These are phyloP conservation scores for Mythimna albipuncta DNA, from an alignment of 2,888 invertebrate genomes.

Conservation along the genomic window DNA sequence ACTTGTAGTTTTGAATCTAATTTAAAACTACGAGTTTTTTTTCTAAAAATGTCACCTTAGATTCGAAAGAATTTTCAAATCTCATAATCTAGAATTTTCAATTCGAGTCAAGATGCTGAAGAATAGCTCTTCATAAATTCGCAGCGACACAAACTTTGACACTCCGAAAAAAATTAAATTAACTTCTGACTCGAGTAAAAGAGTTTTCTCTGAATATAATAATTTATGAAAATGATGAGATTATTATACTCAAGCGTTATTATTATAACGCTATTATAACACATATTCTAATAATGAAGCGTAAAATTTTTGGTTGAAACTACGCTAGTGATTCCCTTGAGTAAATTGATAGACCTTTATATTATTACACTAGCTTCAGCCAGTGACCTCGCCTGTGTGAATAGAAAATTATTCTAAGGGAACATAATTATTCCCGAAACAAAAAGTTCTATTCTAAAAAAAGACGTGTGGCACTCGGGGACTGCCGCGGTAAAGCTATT, in stretches of 20 bases:
- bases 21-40: neutral
- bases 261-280: slow-evolving; percentile 26
- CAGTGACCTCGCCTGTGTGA: too few species aligned
- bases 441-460: too few species aligned
- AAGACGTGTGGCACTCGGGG: too few species aligned
- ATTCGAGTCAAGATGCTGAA: slow-evolving; percentile 39
- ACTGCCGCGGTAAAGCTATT: too few species aligned
- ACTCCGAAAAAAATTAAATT: slow-evolving; percentile 50
- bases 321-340: slow-evolving; percentile 51
- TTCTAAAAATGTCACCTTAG: slow-evolving; percentile 2
- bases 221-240: slow-evolving; percentile 33
- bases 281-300: slow-evolving; percentile 57
- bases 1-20: neutral
- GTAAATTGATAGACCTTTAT: slow-evolving; percentile 43
- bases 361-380: neutral
- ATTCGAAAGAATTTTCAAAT: slow-evolving; percentile 17
- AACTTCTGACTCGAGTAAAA: slow-evolving; percentile 41
- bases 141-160: slow-evolving; percentile 47
- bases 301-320: slow-evolving; percentile 40
- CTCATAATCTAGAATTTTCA: slow-evolving; percentile 41
- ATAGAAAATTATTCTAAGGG: too few species aligned
- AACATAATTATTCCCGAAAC: too few species aligned
- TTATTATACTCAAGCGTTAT: slow-evolving; percentile 23
- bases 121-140: slow-evolving; percentile 49
- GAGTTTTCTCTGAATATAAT: slow-evolving; percentile 39